phyloP scores from a whole-genome alignment of 2,797 vertebrate species.

The Aldrovandia affinis region DNA sequence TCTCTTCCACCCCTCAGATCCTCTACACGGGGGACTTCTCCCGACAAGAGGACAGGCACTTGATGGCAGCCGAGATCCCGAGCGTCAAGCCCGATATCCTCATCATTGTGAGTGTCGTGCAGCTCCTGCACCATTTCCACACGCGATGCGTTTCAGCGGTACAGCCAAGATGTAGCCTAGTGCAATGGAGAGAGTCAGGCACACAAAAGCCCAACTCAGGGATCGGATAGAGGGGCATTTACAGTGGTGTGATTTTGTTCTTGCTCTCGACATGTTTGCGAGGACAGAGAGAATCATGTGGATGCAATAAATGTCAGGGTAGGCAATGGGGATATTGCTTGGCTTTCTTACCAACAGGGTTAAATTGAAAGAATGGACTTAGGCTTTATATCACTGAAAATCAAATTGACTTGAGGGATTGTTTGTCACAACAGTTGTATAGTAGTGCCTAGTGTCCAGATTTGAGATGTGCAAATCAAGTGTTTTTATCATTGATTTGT shows the following conservation, averaged over 20 bases:
- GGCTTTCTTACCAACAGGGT: too few species aligned
- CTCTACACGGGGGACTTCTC: conserved; percentile 96
- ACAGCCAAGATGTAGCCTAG: too few species aligned
- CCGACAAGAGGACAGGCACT: conserved; percentile 91
- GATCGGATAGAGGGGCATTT: background rate
- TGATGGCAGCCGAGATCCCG: conserved; percentile 96
- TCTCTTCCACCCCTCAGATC: conserved; percentile 68
- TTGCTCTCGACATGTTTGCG: background rate
- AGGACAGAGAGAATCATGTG: background rate
- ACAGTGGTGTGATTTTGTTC: background rate
- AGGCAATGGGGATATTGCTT: background rate
- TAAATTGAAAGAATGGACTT: background rate
- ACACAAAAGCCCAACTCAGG: too few species aligned
- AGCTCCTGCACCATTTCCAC: background rate
- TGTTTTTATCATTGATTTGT: background rate
- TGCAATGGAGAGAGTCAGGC: too few species aligned
- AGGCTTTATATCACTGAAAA: background rate
- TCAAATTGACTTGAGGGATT: background rate
- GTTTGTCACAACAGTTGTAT: background rate
- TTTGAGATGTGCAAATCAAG: background rate
- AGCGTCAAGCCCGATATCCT: conserved; percentile 96
- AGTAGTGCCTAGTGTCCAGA: background rate
- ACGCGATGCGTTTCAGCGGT: too few species aligned
- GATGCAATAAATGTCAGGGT: background rate
- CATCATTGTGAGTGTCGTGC: conserved; percentile 71